Conservation (phyloP, 1,140 invertebrate species). For the Archivesica marissinica region DNA sequence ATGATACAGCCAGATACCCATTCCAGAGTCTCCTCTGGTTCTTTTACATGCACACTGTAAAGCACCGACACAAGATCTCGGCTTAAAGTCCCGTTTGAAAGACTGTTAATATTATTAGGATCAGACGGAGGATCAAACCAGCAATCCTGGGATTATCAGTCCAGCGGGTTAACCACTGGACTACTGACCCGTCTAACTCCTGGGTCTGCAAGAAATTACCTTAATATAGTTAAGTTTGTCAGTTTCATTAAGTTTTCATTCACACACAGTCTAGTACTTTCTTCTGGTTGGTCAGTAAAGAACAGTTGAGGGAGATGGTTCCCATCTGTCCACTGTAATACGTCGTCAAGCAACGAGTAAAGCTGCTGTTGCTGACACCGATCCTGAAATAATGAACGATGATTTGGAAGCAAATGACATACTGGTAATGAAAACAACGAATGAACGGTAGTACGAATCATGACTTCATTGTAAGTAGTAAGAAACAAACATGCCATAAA, state of each 20-base stretch:
- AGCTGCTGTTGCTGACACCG: neutral
- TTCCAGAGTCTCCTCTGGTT: too few relatives aligned
- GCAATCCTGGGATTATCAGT: neutral
- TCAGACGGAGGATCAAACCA: too few relatives aligned
- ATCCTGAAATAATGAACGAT: neutral
- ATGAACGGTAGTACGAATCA: too few relatives aligned
- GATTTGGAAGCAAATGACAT: too few relatives aligned
- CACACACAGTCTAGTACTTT: neutral
- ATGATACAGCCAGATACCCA: too few relatives aligned
- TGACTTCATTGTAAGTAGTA: too few relatives aligned
- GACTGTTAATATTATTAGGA: neutral
- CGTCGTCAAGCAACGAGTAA: neutral
- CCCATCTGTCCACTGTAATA: neutral
- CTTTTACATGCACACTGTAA: neutral
- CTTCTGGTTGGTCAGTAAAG: neutral
- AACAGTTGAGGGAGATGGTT: neutral
- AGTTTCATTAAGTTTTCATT: neutral
- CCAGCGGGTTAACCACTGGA: neutral
- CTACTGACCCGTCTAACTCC: neutral
- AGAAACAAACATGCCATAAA: too few relatives aligned
- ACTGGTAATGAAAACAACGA: too few relatives aligned
- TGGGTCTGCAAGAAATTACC: neutral
- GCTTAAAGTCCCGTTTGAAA: neutral
- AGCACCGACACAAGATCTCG: neutral
- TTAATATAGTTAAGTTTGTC: neutral